phyloP scores from a whole-genome alignment of 2,797 vertebrate genomes.

The Scleropages formosus region DNA sequence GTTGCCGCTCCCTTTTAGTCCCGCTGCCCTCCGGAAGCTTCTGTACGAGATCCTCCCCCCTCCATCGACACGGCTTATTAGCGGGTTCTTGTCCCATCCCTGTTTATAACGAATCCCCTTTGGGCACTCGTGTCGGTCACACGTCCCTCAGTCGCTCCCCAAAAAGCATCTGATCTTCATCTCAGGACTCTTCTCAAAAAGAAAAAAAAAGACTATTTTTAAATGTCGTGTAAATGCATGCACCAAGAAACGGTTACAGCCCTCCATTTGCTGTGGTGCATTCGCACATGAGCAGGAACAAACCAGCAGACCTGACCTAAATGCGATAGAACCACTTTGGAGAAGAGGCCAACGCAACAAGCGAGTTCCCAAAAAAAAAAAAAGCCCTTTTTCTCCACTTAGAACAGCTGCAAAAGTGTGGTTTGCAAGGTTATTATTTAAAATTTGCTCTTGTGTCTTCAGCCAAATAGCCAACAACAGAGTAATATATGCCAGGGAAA shows the following conservation, averaged over 20 bases:
- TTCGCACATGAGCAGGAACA: neutral
- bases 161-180: slow-evolving; percentile 1
- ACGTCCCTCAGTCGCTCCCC: neutral
- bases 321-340: slow-evolving; percentile 34
- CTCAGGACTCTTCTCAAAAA: slow-evolving; percentile 17
- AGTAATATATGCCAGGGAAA: neutral
- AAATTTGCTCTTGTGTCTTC: slow-evolving; percentile 14
- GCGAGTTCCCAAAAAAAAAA: neutral
- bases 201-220: slow-evolving; percentile 15
- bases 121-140: neutral
- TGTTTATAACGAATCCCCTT: neutral
- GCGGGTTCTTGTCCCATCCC: neutral
- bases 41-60: neutral
- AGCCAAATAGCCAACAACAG: neutral
- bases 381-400: neutral
- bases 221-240: slow-evolving; percentile 42
- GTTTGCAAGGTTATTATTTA: neutral
- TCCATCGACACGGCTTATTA: neutral
- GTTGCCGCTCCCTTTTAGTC: neutral
- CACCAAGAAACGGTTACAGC: slow-evolving; percentile 26
- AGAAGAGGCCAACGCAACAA: slow-evolving; percentile 10
- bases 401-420: neutral
- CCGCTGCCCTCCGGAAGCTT: neutral
- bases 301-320: slow-evolving; percentile 24
- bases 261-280: slow-evolving; percentile 8